phyloP scores from a whole-genome alignment of 2,113 vertebrate species.

The Shinisaurus crocodilurus region DNA sequence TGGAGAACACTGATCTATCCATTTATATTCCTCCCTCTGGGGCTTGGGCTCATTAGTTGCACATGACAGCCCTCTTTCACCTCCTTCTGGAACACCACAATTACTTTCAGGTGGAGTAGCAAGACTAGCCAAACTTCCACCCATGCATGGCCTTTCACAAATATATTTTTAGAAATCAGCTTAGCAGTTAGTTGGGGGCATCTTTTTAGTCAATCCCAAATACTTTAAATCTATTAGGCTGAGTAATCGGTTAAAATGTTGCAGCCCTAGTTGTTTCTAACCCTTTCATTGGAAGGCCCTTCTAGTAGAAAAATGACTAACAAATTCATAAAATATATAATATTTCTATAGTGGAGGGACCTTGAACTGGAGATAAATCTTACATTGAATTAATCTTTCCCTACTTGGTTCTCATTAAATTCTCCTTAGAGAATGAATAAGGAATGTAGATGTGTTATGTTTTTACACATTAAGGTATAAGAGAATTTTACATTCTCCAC shows the following conservation, averaged over 20 bases:
- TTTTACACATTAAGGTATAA: background rate
- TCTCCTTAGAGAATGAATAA: background rate
- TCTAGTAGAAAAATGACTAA: background rate
- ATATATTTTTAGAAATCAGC: background rate
- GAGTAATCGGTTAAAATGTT: background rate
- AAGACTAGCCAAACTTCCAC: too few relatives aligned
- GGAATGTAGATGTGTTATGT: too few relatives aligned
- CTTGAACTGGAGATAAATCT: background rate
- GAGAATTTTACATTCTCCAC: background rate
- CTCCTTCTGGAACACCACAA: too few relatives aligned
- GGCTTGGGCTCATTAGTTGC: too few relatives aligned
- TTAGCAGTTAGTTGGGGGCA: background rate
- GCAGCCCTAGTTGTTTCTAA: background rate
- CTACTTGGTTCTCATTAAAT: background rate
- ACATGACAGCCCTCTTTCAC: too few relatives aligned
- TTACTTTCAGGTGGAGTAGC: too few relatives aligned
- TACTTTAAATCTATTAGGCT: background rate
- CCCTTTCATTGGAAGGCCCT: background rate
- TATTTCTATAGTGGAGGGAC: background rate
- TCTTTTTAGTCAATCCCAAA: background rate
- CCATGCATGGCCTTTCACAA: too few relatives aligned
- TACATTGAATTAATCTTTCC: background rate
- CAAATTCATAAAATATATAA: background rate
- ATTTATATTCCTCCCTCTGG: too few relatives aligned
- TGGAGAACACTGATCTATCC: too few relatives aligned